A percentile compares a stretch with the other conserved stretches of the same genome.
phyloP scores from a whole-genome alignment of 2,888 invertebrate species.

The Ellobium chinense region DNA sequence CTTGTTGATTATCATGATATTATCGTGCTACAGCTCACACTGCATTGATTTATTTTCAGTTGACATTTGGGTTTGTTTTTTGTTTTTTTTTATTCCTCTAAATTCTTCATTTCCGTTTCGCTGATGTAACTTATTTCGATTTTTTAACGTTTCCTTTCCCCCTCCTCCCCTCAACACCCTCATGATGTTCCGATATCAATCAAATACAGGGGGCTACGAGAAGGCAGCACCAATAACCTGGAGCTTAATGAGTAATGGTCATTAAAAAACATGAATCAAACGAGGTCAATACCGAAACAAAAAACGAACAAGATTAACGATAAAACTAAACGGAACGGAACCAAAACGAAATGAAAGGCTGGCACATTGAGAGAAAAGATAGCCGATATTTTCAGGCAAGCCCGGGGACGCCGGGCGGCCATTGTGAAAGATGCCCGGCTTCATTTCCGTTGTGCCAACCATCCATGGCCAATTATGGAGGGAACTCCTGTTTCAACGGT shows the following conservation, averaged over 20 bases:
- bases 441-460: constrained; percentile 30
- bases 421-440: background rate
- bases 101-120: no score
- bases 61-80: no score
- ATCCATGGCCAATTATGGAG: constrained; percentile 33
- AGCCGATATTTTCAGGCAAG: constrained; percentile 1
- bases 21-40: no score
- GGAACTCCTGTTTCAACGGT: constrained; percentile 18
- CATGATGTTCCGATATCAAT: no score
- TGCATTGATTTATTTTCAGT: no score
- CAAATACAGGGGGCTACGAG: no score
- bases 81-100: no score
- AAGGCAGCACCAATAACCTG: no score
- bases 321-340: constrained; percentile 14
- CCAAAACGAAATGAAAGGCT: background rate
- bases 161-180: no score
- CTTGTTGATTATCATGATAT: no score
- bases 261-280: constrained; percentile 19
- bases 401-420: background rate
- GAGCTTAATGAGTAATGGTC: constrained; percentile 27
- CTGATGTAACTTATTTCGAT: no score
- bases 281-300: background rate
- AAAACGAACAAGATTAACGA: constrained; percentile 10
- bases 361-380: background rate
- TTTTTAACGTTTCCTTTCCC: no score